Base-by-base conservation (phyloP, 2,888 invertebrate species). In the Apotomis turbidana region DNA sequence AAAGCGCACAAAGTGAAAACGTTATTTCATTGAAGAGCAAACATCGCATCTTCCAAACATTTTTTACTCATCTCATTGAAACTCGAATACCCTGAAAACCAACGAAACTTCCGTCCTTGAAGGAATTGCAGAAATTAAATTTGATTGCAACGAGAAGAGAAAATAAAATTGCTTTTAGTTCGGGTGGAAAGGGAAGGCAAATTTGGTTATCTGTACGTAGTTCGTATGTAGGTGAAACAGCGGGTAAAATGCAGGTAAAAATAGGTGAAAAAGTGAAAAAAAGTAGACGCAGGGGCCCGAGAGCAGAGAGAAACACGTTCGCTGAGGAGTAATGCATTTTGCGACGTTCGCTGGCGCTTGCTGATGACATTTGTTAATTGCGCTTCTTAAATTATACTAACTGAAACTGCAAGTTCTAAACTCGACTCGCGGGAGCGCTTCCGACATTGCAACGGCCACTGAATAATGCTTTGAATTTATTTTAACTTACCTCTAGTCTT, bases 301-400 rank as follows among this genome's bases (percentile, higher is more conserved):
- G 72, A 63, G 58, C 71, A 63, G 71, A 66, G 68, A 59, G 74
- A 61, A 71, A 67, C 70, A 62, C 74, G 71, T 74, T 60, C 63
- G 63, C 51, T 55, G 51, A 70, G 73, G 66, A 75, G 70, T 68
- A 77, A 75, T 75, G 74, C 75, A 73, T 74, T 76, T 75, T 74
- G 76, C 75, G 71, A 70, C 68, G 76, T 73, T 71, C 61, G 71
- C 70, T 57, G 68, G 59, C 63, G 75, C 73, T 74, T 71, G 76
- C 70, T 74, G 75, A 75, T 74, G 77, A 77, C 77, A 67, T 76
- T 75, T 77, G 75, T 74, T 76, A 75, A 76, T 76, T 76, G 75
- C 69, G 70, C 68, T 76, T 75, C 64, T 72, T 72, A 68, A 72
- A 72, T 72, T 68, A 72, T 68, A 72, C 63, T 57, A 71, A 71